phyloP scores from a whole-genome alignment of 2,113 vertebrate genomes.

The Conger conger region DNA sequence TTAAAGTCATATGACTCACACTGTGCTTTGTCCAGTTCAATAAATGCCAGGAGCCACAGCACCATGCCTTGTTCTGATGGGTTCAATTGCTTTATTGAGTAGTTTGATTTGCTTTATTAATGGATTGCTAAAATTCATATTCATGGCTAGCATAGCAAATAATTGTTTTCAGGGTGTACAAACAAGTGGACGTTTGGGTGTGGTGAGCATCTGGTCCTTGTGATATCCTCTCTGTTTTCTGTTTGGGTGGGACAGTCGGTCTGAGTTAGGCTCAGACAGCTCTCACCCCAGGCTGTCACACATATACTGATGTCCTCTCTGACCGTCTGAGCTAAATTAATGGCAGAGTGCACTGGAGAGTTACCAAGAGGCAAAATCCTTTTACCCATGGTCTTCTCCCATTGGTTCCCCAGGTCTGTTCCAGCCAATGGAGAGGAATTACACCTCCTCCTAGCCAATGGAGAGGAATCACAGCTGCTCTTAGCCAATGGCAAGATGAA shows the following conservation, averaged over 20 bases:
- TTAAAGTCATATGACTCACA: neutral
- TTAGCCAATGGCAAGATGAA: slow-evolving; percentile 77
- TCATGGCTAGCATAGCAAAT: neutral
- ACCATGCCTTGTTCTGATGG: neutral
- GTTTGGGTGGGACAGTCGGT: neutral
- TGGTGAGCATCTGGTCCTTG: neutral
- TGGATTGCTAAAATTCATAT: neutral
- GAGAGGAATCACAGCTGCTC: slow-evolving; percentile 52
- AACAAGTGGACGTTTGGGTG: neutral
- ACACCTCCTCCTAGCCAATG: slow-evolving; percentile 64
- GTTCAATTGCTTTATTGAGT: neutral
- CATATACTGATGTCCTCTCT: neutral
- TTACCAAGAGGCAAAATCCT: neutral
- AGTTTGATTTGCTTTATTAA: neutral
- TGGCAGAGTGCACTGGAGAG: neutral
- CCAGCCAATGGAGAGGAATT: slow-evolving; percentile 59
- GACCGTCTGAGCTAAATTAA: neutral
- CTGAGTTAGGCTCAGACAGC: neutral
- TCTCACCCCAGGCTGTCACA: neutral
- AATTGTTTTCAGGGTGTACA: neutral
- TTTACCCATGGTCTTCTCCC: slow-evolving; percentile 1
- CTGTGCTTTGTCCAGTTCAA: neutral
- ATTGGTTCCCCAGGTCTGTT: slow-evolving; percentile 48
- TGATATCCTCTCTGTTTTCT: neutral
- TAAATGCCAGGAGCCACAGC: neutral